Percentiles rank a stretch among this genome's conserved stretches.
These are phyloP conservation scores for Semibalanus balanoides DNA, from an alignment of 1,140 invertebrate genomes.

Conservation along the genomic window DNA sequence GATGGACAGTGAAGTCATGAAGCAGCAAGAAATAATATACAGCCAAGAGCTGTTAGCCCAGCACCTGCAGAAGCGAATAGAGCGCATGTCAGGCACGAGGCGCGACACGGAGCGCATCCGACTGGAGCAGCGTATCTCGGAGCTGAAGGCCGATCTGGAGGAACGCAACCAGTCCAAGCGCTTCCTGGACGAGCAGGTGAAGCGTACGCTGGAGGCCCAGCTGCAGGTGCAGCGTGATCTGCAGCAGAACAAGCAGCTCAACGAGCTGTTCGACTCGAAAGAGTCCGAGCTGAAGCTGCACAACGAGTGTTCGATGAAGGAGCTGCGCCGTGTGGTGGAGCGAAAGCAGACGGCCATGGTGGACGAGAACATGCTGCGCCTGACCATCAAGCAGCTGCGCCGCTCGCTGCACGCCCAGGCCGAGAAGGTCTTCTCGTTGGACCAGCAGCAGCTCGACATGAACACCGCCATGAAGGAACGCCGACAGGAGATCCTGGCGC, in stretches of 20 bases:
- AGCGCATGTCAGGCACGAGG: neutral
- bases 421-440: neutral
- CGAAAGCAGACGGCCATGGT: neutral
- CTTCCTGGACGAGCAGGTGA: neutral
- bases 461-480: neutral
- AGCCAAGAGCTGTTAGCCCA: neutral
- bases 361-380: neutral
- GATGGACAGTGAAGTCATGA: neutral
- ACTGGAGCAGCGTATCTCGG: neutral
- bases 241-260: neutral
- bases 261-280: neutral
- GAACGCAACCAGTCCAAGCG: neutral
- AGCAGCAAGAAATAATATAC: neutral
- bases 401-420: neutral
- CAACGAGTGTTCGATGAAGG: neutral
- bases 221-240: neutral
- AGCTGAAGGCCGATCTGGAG: neutral
- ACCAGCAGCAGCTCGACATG: neutral
- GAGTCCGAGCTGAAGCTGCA: neutral
- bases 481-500: neutral
- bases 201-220: neutral
- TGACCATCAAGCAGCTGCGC: neutral
- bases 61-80: neutral
- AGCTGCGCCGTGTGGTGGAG: neutral
- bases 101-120: neutral